Conservation (phyloP, 1,140 invertebrate genomes). For the Drosophila gunungcola region DNA sequence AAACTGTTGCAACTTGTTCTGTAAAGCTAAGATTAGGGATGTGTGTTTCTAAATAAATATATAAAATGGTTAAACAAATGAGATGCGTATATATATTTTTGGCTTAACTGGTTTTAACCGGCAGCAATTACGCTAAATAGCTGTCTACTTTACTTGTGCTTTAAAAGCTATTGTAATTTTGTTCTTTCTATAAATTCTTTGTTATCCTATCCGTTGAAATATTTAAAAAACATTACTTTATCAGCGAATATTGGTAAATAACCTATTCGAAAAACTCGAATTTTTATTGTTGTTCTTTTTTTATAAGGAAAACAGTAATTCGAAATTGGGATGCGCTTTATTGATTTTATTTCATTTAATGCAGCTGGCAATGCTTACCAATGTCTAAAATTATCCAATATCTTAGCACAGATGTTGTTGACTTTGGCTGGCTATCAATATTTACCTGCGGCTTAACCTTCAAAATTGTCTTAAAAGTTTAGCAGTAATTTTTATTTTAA, state of each 20-base stretch:
- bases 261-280: too few relatives aligned
- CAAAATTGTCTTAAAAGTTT: background rate
- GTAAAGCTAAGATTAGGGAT: slow-evolving; percentile 1
- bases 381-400: background rate
- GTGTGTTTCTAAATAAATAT: slow-evolving; percentile 39
- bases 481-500: background rate
- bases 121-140: too few relatives aligned
- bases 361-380: background rate
- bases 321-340: background rate
- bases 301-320: too few relatives aligned
- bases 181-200: too few relatives aligned
- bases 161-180: too few relatives aligned
- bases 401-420: background rate
- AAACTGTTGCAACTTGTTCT: slow-evolving; percentile 41
- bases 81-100: background rate
- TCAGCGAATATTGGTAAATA: too few relatives aligned
- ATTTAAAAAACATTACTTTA: too few relatives aligned
- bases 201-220: too few relatives aligned
- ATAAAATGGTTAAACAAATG: background rate
- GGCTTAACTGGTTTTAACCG: too few relatives aligned
- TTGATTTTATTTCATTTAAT: background rate
- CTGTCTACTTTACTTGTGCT: too few relatives aligned
- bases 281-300: too few relatives aligned
- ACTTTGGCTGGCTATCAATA: too few relatives aligned
- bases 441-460: background rate